Percentiles rank a stretch among this genome's conserved stretches.
These are phyloP conservation scores for Oreochromis mossambicus DNA, from an alignment of 2,797 vertebrate genomes.

Conservation along the genomic window DNA sequence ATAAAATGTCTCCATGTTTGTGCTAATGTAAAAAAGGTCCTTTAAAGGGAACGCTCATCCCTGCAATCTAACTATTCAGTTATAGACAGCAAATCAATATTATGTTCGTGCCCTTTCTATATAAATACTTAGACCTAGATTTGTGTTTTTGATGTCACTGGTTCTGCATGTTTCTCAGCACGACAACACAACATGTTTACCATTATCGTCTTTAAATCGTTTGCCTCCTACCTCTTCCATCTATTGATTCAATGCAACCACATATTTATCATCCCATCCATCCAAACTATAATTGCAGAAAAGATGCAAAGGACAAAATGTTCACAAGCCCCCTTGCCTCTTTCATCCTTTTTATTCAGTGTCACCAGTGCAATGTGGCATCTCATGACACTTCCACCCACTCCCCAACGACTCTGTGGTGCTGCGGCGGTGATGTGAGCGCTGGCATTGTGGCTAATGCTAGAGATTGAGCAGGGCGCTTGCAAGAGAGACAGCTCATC, in stretches of 20 bases:
- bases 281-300: neutral
- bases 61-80: neutral
- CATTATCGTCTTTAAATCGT: neutral
- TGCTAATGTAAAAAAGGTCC: neutral
- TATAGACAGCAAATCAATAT: neutral
- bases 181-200: neutral
- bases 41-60: neutral
- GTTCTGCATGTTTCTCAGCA: neutral
- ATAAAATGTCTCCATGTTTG: neutral
- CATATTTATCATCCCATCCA: neutral
- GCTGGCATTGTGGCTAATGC: slow-evolving; percentile 56
- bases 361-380: slow-evolving; percentile 70
- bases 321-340: slow-evolving; percentile 15
- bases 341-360: slow-evolving; percentile 45
- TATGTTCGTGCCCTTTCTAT: neutral
- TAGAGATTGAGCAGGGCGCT: slow-evolving; percentile 52
- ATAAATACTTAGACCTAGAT: neutral
- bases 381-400: slow-evolving; percentile 62
- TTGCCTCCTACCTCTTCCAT: neutral
- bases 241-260: neutral
- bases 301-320: neutral
- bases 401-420: slow-evolving; percentile 41
- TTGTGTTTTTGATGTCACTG: neutral
- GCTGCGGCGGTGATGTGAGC: slow-evolving; percentile 49
- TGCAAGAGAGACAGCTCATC: slow-evolving; percentile 75